These are phyloP conservation scores for Pseudanteris insignis DNA, from an alignment of 2,888 invertebrate genomes.

Conservation along the genomic window DNA sequence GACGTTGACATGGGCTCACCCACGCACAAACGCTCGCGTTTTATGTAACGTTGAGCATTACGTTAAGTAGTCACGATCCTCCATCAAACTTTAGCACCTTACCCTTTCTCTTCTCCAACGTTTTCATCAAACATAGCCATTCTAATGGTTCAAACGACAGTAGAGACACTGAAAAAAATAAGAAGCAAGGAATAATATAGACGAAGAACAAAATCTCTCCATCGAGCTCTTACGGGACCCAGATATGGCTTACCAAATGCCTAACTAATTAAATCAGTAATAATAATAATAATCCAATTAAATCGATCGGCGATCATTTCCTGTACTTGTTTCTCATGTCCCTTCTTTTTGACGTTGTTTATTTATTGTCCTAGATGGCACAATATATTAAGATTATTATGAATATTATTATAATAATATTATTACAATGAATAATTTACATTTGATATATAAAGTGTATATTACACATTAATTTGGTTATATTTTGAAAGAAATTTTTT, in stretches of 20 bases:
- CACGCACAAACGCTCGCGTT: slow-evolving; percentile 78
- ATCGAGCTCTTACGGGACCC: background rate
- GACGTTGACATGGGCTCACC: slow-evolving; percentile 83
- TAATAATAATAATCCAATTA: slow-evolving; percentile 7
- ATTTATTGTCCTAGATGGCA: slow-evolving; percentile 9
- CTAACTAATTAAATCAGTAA: background rate
- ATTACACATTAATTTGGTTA: background rate
- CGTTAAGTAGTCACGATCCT: slow-evolving; percentile 58
- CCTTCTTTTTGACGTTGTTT: slow-evolving; percentile 12
- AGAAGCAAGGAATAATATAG: too few relatives aligned
- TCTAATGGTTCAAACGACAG: too few relatives aligned
- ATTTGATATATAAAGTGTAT: slow-evolving; percentile 4
- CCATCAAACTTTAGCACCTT: slow-evolving; percentile 37
- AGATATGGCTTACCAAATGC: background rate
- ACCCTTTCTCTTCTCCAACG: slow-evolving; percentile 28
- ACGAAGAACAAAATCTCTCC: background rate
- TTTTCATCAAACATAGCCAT: too few relatives aligned
- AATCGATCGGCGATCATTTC: slow-evolving; percentile 4
- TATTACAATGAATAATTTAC: slow-evolving; percentile 5
- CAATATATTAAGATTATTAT: slow-evolving; percentile 8
- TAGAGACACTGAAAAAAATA: too few relatives aligned
- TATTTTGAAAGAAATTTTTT: background rate
- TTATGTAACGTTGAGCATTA: slow-evolving; percentile 71
- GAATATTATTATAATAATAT: slow-evolving; percentile 7
- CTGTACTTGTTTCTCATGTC: background rate